Evolutionary conservation across 2,113 vertebrate genomes (phyloP).

Genomic region (Chascanopsetta lugubris): DNA sequence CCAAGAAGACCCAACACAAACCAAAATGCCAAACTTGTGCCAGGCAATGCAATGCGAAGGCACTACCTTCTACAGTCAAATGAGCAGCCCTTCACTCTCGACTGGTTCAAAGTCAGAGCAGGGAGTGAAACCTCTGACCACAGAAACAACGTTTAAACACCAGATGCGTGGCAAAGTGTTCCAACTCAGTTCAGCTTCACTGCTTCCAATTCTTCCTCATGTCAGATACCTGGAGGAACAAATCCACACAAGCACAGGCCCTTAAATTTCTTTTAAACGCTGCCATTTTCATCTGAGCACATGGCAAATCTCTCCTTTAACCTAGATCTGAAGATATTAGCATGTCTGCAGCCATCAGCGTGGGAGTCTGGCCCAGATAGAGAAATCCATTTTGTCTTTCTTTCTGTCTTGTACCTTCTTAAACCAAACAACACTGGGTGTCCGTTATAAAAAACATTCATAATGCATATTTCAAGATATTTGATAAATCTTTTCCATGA

Average conservation of each 20-base stretch:
- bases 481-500: slow-evolving; percentile 30
- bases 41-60: too few relatives aligned
- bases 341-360: background rate
- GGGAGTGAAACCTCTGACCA: too few relatives aligned
- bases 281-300: slow-evolving; percentile 5
- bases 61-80: too few relatives aligned
- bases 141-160: too few relatives aligned
- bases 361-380: background rate
- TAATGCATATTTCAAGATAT: background rate
- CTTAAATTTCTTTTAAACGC: background rate
- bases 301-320: background rate
- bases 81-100: too few relatives aligned
- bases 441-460: slow-evolving; percentile 8
- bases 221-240: background rate
- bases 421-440: background rate
- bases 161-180: too few relatives aligned
- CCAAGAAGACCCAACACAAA: too few relatives aligned
- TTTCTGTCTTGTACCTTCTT: background rate
- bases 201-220: background rate
- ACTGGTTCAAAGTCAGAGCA: too few relatives aligned
- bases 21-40: too few relatives aligned
- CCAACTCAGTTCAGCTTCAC: background rate
- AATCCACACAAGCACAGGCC: background rate
- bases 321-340: background rate
- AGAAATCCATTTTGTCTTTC: background rate